Percentiles rank a stretch among this genome's conserved stretches.
phyloP scores from a whole-genome alignment of 2,888 invertebrate species.

The Cataglyphis altisquamis region DNA sequence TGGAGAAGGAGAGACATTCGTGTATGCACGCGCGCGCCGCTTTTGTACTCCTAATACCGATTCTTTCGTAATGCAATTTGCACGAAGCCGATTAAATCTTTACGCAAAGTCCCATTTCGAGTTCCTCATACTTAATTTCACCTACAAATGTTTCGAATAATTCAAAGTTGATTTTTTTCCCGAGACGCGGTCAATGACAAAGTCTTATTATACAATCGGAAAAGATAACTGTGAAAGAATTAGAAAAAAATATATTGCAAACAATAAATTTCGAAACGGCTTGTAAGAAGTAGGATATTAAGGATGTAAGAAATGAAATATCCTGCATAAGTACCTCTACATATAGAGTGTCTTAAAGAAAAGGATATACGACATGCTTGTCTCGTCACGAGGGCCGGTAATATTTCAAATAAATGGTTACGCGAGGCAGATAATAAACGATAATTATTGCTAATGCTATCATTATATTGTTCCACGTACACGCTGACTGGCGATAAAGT shows the following conservation, averaged over 20 bases:
- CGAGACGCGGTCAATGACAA: background rate
- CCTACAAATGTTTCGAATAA: conserved; percentile 6
- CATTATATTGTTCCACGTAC: background rate
- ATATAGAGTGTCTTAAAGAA: background rate
- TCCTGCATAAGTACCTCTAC: background rate
- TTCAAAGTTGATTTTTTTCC: background rate
- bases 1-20: conserved; percentile 35
- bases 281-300: background rate
- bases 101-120: conserved; percentile 3
- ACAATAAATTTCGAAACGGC: background rate
- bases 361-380: background rate
- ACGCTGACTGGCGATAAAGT: conserved; percentile 25
- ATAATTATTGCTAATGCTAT: conserved; percentile 40
- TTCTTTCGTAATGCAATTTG: conserved; percentile 41
- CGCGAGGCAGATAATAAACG: conserved; percentile 36
- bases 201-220: background rate
- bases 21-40: background rate
- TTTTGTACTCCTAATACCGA: conserved; percentile 38
- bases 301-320: background rate
- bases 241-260: background rate
- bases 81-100: conserved; percentile 30
- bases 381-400: background rate
- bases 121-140: conserved; percentile 3
- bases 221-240: background rate
- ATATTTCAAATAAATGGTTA: background rate